These are phyloP conservation scores for Diarsia rubi DNA, from an alignment of 2,888 invertebrate species.

Conservation along the genomic window DNA sequence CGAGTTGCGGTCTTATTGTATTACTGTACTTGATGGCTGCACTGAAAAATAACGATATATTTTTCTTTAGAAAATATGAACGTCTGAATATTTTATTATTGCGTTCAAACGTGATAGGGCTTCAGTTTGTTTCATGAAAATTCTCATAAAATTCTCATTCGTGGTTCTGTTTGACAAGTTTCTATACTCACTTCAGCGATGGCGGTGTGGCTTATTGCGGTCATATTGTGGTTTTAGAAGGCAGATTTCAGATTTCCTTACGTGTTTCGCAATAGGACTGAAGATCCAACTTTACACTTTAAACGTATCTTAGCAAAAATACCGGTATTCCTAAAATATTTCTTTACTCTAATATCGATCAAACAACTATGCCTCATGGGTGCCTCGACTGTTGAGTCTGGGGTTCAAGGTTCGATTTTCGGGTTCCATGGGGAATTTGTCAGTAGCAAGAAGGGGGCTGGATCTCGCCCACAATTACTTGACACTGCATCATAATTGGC, in stretches of 20 bases:
- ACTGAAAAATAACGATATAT: not conserved
- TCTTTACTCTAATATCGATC: not conserved
- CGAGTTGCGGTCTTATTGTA: constrained; percentile 31
- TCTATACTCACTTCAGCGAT: not conserved
- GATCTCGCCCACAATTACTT: no score
- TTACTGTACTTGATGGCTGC: constrained; percentile 15
- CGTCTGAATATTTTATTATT: not conserved
- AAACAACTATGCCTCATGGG: no score
- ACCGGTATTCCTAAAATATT: not conserved
- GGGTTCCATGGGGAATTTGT: no score
- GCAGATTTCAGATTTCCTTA: not conserved
- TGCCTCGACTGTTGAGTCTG: no score
- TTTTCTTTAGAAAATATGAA: constrained; percentile 11
- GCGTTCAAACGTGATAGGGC: not conserved
- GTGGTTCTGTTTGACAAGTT: not conserved
- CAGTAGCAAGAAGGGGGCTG: no score
- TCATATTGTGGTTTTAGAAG: not conserved
- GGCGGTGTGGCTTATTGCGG: not conserved
- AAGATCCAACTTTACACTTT: not conserved
- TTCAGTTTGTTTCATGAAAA: not conserved
- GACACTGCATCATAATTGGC: no score
- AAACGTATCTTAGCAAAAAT: not conserved
- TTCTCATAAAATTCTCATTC: not conserved
- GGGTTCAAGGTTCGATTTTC: no score
- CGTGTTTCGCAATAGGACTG: not conserved